Evolutionary conservation across 2,113 vertebrate genomes (phyloP).

Genomic region (Corydoras maculifer): DNA sequence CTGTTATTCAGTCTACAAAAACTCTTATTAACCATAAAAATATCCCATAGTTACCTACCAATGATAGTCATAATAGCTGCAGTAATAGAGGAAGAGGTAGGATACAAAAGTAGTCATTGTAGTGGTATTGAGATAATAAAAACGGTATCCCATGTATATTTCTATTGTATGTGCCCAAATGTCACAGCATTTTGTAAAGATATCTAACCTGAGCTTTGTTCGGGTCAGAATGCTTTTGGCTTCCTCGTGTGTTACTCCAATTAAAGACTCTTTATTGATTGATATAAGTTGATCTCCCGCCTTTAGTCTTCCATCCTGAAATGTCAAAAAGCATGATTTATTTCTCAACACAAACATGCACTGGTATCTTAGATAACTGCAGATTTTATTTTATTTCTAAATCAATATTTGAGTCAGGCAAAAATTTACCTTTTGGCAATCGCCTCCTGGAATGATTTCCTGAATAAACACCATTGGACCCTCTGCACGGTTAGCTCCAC

Average conservation of each 20-base stretch:
- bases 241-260: conserved; percentile 86
- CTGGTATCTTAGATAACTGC: no score
- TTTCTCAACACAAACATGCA: no score
- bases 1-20: no score
- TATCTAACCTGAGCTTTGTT: conserved; percentile 74
- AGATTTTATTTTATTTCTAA: background rate
- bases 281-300: conserved; percentile 89
- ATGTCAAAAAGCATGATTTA: background rate
- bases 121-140: background rate
- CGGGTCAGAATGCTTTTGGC: conserved; percentile 76
- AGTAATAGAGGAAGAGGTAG: no score
- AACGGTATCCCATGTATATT: background rate
- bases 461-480: conserved; percentile 89
- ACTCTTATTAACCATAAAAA: no score
- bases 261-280: conserved; percentile 88
- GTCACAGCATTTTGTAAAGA: background rate
- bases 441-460: conserved; percentile 82
- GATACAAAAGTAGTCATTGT: no score
- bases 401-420: background rate
- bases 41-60: no score
- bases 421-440: conserved; percentile 80
- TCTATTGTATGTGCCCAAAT: background rate
- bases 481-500: conserved; percentile 81
- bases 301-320: conserved; percentile 83
- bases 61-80: no score